Percentiles rank a stretch among this genome's conserved stretches.
These are phyloP conservation scores for Chrysina gloriosa DNA, from an alignment of 2,888 invertebrate genomes.

Conservation along the genomic window DNA sequence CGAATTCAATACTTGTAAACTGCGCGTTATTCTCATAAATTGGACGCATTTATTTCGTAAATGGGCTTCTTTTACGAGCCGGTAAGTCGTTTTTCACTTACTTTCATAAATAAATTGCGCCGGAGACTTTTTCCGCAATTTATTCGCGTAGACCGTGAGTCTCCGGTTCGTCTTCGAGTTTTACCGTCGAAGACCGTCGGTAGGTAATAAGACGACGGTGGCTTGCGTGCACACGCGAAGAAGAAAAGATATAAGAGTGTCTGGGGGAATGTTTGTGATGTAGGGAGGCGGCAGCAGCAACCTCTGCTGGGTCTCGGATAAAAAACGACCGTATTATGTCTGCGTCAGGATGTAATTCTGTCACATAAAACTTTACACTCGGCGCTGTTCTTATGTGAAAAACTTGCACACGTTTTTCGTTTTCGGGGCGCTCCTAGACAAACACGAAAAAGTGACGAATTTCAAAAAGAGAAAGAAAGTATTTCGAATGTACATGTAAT, in stretches of 20 bases:
- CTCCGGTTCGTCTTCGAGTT: not conserved
- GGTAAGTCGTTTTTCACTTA: slow-evolving; percentile 39
- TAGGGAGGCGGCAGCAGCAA: not conserved
- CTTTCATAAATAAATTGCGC: slow-evolving; percentile 36
- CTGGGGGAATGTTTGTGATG: slow-evolving; percentile 3
- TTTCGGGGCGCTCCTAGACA: not conserved
- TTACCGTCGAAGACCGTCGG: not conserved
- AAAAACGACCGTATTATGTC: slow-evolving; percentile 31
- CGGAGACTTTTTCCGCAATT: not conserved
- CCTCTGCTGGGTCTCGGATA: slow-evolving; percentile 5
- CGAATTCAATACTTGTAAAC: slow-evolving; percentile 39
- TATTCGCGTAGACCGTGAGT: not conserved
- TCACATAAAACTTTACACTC: slow-evolving; percentile 23
- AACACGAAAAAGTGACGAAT: not conserved
- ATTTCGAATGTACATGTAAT: no score
- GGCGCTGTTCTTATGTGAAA: slow-evolving; percentile 19
- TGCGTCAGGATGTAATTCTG: slow-evolving; percentile 28
- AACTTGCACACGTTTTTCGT: slow-evolving; percentile 12
- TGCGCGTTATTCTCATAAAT: slow-evolving; percentile 40
- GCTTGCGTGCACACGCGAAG: slow-evolving; percentile 9
- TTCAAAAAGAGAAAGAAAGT: not conserved
- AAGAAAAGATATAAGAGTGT: slow-evolving; percentile 15
- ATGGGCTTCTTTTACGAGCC: slow-evolving; percentile 34
- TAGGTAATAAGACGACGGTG: not conserved
- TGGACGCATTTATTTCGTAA: slow-evolving; percentile 36